Base-by-base conservation (phyloP, 2,888 invertebrate species). In the Epinotia brunnichana region DNA sequence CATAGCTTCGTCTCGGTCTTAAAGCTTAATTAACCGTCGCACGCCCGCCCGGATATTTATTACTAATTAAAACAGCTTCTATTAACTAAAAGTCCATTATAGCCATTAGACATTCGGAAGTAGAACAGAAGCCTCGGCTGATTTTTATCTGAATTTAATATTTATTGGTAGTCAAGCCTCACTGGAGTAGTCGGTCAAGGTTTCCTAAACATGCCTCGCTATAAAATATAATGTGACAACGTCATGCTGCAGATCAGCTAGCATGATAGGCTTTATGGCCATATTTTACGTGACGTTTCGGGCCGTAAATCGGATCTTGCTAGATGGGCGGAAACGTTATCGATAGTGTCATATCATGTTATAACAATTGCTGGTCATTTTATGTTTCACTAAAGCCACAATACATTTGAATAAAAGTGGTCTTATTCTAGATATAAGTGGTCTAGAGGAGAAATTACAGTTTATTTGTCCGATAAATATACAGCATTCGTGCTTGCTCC, bases 21-120 rank as follows among this genome's bases (percentile, higher is more conserved):
- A 62, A 41, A 69, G 19, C 54, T 54, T 48, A 66, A 41, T 54
- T 54, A 41, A 41, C 21, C 2, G 51, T 17, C 41, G 17, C 13
- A 56, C 15, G 41, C 17, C 53, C 56, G 62, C 24, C 44, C 48
- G 10, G 54, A 35, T 15, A 62, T 69, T 69, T 62, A 69, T 69
- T 56, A 69, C 62, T 69, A 69, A 69, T 69, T 56, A 69, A 69
- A 17, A 41, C 54, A 15, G 41, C 51, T 9, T 60, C 56, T 13
- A 69, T 56, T 69, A 62, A 54, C 29, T 44, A 10, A 62, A 44
- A 44, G 44, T 19, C 53, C 44, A 29, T 62, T 54, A 19, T 3
- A 4, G 9, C 39, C n/a, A 44, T 54, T 53, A 60, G 54, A 44
- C 54, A 53, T 54, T 44, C 13, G 21, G 29, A 61, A 61, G 62